A percentile compares a stretch with the other conserved stretches of the same genome.
Evolutionary conservation across 2,113 vertebrate species (phyloP).

Genomic region (Oreochromis spilurus): DNA sequence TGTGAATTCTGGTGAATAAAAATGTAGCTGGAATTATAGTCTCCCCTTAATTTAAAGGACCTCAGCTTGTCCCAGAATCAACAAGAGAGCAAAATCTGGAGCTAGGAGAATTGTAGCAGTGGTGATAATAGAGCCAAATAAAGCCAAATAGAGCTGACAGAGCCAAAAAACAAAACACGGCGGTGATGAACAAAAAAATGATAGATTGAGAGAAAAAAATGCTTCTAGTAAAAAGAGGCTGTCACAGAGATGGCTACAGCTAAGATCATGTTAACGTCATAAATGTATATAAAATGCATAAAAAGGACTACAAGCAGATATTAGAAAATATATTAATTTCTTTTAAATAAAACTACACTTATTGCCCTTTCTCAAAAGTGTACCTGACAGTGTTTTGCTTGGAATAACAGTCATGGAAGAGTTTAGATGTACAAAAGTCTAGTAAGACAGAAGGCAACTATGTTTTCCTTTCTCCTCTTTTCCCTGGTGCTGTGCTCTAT

Average conservation of each 20-base stretch:
- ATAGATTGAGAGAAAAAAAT: constrained; percentile 2
- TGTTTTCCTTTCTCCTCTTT: not conserved
- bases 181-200: not conserved
- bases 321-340: constrained; percentile 76
- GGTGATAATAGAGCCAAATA: not conserved
- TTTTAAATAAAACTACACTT: constrained; percentile 66
- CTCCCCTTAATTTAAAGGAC: not conserved
- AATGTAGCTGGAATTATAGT: not conserved
- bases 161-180: not conserved
- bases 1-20: not conserved
- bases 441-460: not conserved
- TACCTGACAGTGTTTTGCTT: constrained; percentile 41
- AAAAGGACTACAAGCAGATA: constrained; percentile 29
- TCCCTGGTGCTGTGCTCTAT: not conserved
- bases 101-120: not conserved
- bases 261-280: not conserved
- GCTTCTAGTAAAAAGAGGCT: not conserved
- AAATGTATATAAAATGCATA: constrained; percentile 35
- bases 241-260: not conserved
- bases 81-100: fast-evolving
- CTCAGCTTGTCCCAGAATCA: not conserved
- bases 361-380: constrained; percentile 35
- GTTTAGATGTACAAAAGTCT: constrained; percentile 10
- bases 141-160: not conserved
- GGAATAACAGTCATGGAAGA: constrained; percentile 24